These are phyloP conservation scores for Andrena flavipes DNA, from an alignment of 2,888 invertebrate genomes.

Conservation along the genomic window DNA sequence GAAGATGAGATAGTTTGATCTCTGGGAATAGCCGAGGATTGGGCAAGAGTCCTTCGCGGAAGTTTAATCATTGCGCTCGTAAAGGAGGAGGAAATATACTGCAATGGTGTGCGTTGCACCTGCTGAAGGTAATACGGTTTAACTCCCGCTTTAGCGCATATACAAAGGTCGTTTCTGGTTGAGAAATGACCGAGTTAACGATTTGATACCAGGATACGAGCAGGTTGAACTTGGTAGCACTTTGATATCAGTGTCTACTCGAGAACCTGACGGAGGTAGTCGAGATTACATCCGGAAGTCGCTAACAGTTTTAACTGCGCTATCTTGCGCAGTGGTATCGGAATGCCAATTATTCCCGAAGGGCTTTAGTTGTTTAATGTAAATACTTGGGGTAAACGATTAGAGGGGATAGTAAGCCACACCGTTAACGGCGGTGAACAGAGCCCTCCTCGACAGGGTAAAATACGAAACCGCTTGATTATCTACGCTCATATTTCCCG, in stretches of 20 bases:
- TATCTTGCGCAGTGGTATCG: neutral
- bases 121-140: neutral
- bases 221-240: neutral
- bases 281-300: conserved; percentile 16
- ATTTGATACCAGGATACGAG: conserved; percentile 7
- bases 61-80: no score
- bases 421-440: conserved; percentile 39
- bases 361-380: conserved; percentile 37
- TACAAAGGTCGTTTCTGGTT: neutral
- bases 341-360: conserved; percentile 46
- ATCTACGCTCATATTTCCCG: conserved; percentile 63
- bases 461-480: conserved; percentile 63
- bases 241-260: neutral
- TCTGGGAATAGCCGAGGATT: no score
- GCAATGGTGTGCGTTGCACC: neutral
- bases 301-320: conserved; percentile 32
- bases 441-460: conserved; percentile 33
- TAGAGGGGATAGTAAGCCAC: conserved; percentile 24
- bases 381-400: conserved; percentile 44
- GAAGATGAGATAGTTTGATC: no score
- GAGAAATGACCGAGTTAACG: neutral
- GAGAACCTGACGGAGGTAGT: neutral
- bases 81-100: neutral
- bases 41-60: no score
- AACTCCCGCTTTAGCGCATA: no score